Conservation (phyloP, 2,113 vertebrate genomes). For the Poeciliopsis turrubarensis region DNA sequence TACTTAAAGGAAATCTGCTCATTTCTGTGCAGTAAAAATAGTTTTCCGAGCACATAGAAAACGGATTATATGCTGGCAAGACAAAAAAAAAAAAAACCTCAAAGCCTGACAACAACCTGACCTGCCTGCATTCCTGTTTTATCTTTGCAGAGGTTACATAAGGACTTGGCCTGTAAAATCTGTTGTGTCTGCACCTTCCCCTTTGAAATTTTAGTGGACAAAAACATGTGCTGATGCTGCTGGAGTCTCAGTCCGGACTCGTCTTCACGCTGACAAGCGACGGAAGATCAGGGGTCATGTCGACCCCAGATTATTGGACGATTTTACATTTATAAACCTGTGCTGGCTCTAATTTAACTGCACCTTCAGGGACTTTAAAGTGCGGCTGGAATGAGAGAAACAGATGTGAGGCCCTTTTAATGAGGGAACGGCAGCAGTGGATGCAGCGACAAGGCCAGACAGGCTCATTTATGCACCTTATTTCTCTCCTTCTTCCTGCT, state of each 20-base stretch:
- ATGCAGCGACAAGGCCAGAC: slow-evolving; percentile 61
- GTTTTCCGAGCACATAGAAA: slow-evolving; percentile 15
- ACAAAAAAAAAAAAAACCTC: background rate
- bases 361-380: slow-evolving; percentile 81
- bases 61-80: slow-evolving; percentile 1
- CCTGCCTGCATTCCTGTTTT: slow-evolving; percentile 14
- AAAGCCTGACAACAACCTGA: slow-evolving; percentile 2
- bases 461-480: slow-evolving; percentile 23
- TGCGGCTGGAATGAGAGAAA: slow-evolving; percentile 72
- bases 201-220: slow-evolving; percentile 46
- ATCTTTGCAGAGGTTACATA: slow-evolving; percentile 27
- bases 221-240: slow-evolving; percentile 57
- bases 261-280: slow-evolving; percentile 50
- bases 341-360: slow-evolving; percentile 80
- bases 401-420: slow-evolving; percentile 78
- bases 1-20: slow-evolving; percentile 5
- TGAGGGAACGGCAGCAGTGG: slow-evolving; percentile 60
- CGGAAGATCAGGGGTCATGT: slow-evolving; percentile 77
- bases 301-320: slow-evolving; percentile 77
- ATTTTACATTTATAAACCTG: slow-evolving; percentile 82
- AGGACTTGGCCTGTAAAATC: slow-evolving; percentile 39
- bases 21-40: background rate
- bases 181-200: slow-evolving; percentile 42
- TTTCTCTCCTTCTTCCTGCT: slow-evolving; percentile 4
- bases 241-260: slow-evolving; percentile 43